A percentile compares a stretch with the other conserved stretches of the same genome.
Conservation (phyloP, 2,113 vertebrate genomes). For the Bombycilla garrulus region DNA sequence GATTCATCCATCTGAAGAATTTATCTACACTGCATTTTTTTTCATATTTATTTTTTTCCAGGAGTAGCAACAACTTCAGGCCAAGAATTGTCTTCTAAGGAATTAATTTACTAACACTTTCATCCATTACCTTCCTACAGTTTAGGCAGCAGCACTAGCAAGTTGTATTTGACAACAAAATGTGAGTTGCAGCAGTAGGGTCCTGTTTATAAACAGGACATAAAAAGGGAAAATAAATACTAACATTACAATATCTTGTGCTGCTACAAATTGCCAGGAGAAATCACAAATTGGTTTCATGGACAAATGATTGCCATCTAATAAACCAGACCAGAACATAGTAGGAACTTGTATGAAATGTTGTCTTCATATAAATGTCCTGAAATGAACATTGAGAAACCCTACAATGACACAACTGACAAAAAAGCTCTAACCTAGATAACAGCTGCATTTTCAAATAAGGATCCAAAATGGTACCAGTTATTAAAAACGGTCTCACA, state of each 20-base stretch:
- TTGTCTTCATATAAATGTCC: not conserved
- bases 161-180: not conserved
- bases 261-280: not conserved
- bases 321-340: not conserved
- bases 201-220: too few species aligned
- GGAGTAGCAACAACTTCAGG: not conserved
- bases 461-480: not conserved
- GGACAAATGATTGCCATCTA: not conserved
- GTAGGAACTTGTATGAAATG: not conserved
- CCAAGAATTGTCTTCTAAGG: not conserved
- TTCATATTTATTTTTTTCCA: not conserved
- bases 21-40: not conserved
- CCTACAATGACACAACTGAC: not conserved
- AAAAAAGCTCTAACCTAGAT: not conserved
- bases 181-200: not conserved
- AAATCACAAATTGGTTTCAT: not conserved
- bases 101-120: not conserved
- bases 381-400: not conserved
- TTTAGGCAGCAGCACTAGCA: not conserved
- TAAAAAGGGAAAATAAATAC: not conserved
- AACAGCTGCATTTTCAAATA: not conserved
- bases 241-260: not conserved
- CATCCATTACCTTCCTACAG: not conserved
- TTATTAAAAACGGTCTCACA: rapidly evolving
- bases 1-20: not conserved